phyloP scores from a whole-genome alignment of 2,888 invertebrate genomes.

The Choreutis nemorana region DNA sequence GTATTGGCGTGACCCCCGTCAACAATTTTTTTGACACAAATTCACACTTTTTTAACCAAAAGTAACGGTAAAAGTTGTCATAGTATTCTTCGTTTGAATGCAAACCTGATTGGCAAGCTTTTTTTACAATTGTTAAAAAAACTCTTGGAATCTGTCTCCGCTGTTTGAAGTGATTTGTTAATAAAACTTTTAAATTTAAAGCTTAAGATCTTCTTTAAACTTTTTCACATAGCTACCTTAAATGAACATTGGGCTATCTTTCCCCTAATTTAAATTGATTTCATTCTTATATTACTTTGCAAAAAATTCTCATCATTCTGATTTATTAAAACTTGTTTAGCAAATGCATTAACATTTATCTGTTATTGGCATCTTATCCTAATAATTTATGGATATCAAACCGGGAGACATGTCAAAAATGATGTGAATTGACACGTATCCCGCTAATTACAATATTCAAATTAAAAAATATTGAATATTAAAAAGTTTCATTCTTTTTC shows the following conservation, averaged over 20 bases:
- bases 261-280: background rate
- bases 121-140: slow-evolving; percentile 37
- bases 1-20: slow-evolving; percentile 62
- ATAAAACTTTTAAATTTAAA: slow-evolving; percentile 32
- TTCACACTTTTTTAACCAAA: slow-evolving; percentile 49
- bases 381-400: slow-evolving; percentile 30
- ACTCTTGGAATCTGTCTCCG: slow-evolving; percentile 44
- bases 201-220: slow-evolving; percentile 27
- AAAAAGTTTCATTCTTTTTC: slow-evolving; percentile 21
- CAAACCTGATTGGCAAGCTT: slow-evolving; percentile 61
- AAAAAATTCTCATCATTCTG: slow-evolving; percentile 3
- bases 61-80: slow-evolving; percentile 57
- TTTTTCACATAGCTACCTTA: slow-evolving; percentile 46
- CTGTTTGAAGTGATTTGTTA: slow-evolving; percentile 27
- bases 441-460: slow-evolving; percentile 40
- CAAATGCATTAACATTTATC: slow-evolving; percentile 15
- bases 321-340: slow-evolving; percentile 5
- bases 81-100: slow-evolving; percentile 48
- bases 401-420: slow-evolving; percentile 25
- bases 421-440: slow-evolving; percentile 35
- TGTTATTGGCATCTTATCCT: slow-evolving; percentile 11
- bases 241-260: slow-evolving; percentile 7
- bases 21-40: slow-evolving; percentile 45
- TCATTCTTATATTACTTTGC: slow-evolving; percentile 1
- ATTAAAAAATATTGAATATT: slow-evolving; percentile 7